Evolutionary conservation across 2,888 invertebrate species (phyloP), one percentile per base, ranked within the genome.

Genomic region (Halictus ligatus): DNA sequence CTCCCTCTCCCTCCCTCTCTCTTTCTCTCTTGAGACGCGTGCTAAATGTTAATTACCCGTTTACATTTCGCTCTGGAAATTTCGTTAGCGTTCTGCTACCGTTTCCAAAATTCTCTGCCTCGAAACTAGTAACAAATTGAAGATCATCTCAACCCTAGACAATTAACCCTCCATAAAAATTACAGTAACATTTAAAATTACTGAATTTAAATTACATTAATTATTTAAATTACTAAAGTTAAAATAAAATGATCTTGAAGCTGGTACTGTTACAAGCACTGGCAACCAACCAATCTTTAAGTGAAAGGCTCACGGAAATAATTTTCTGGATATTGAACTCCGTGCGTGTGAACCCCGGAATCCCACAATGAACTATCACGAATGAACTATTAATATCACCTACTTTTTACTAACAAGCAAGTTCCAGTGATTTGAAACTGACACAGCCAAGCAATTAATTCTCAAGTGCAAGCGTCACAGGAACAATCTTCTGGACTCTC

Each of bases 31-130:
- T 40, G 40, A 35, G 29, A 64, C 29, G 8, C 29, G 64, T 29
- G 64, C 64, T 64, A 64, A 64, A 64, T 64, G 64, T 64, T 64
- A 64, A 64, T 64, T 64, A 64, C 64, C 29, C 15, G 46, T 48
- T 46, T 72, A n/a, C 46, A 72, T 48, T 25, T 35, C 21, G 58
- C 13, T 46, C 25, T 46, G 4, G 46, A 71, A 78, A 29, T 78
- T 72, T n/a, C 35, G 25, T 71, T 64, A 35, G 29, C 64, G 29
- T 35, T 29, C 18, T 29, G 64, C 18, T 8, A 35, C 29, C 3
- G 64, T 35, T 64, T 8, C 64, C 29, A 29, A 29, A 64, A 64
- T 35, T 7, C 29, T 64, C 64, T 15, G 64, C 7, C 64, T 64
- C 18, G 3, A 18, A 64, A 35, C 8, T 35, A 29, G 3, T 64